Conservation (phyloP, 2,113 vertebrate species). For the Corythaixoides concolor region DNA sequence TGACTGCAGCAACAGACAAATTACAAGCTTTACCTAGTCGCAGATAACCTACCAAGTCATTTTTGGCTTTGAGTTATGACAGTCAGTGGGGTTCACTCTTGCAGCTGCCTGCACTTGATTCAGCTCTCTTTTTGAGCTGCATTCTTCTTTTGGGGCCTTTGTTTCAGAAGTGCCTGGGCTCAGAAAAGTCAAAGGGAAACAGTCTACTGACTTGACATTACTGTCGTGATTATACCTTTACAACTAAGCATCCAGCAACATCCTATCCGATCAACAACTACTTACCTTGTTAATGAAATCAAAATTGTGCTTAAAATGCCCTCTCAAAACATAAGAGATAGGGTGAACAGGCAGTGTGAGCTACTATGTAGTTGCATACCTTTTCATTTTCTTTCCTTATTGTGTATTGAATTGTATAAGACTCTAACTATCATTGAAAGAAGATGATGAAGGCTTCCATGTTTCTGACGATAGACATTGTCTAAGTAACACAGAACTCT, state of each 20-base stretch:
- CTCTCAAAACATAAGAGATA: background rate
- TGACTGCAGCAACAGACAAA: conserved; percentile 81
- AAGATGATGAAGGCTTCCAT: background rate
- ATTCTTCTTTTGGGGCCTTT: background rate
- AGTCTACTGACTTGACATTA: background rate
- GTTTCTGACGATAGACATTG: background rate
- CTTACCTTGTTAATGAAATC: background rate
- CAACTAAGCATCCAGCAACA: background rate
- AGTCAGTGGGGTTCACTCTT: conserved; percentile 35
- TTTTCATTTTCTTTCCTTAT: background rate
- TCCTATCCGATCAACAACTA: background rate
- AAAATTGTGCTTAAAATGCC: background rate
- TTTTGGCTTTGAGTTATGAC: conserved; percentile 74
- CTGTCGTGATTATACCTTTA: background rate
- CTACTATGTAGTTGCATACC: background rate
- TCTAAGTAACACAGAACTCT: background rate
- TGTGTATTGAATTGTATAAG: background rate
- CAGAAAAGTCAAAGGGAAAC: background rate
- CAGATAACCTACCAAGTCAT: conserved; percentile 67
- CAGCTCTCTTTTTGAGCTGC: conserved; percentile 47
- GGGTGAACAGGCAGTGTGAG: background rate
- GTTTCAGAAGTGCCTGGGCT: background rate
- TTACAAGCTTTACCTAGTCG: conserved; percentile 78
- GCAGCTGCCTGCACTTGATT: conserved; percentile 51
- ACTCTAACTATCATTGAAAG: background rate